Evolutionary conservation across 1,140 invertebrate species (phyloP).

Genomic region (Homalodisca vitripennis): DNA sequence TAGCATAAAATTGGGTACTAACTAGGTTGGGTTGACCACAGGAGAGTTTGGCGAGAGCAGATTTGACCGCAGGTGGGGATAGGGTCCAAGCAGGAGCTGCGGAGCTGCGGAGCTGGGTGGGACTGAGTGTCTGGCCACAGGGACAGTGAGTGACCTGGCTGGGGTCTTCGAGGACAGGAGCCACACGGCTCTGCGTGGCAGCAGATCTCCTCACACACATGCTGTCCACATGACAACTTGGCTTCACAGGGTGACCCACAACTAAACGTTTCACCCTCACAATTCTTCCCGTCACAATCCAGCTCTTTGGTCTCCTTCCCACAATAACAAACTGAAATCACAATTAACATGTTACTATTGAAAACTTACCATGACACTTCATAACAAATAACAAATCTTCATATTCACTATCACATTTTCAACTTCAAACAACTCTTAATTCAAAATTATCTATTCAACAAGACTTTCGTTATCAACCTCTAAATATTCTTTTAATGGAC

Average conservation of each 20-base stretch:
- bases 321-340: slow-evolving; percentile 67
- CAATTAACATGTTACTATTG: no score
- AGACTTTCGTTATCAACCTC: no score
- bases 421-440: no score
- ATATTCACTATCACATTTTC: no score
- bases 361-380: slow-evolving; percentile 39
- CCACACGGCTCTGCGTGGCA: slow-evolving; percentile 62
- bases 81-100: slow-evolving; percentile 76
- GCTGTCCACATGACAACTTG: slow-evolving; percentile 70
- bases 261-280: slow-evolving; percentile 48
- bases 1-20: slow-evolving; percentile 38
- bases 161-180: slow-evolving; percentile 62
- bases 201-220: slow-evolving; percentile 70
- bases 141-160: slow-evolving; percentile 76
- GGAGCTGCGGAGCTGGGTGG: slow-evolving; percentile 51
- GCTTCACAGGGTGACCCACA: slow-evolving; percentile 71
- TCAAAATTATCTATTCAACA: no score
- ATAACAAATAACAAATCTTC: not conserved
- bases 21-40: slow-evolving; percentile 80
- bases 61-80: slow-evolving; percentile 80
- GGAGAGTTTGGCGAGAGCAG: slow-evolving; percentile 69
- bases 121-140: slow-evolving; percentile 49
- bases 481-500: no score
- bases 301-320: slow-evolving; percentile 53
- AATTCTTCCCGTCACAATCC: slow-evolving; percentile 51